Evolutionary conservation across 2,113 vertebrate species (phyloP).

Genomic region (Hippocampus mohnikei): DNA sequence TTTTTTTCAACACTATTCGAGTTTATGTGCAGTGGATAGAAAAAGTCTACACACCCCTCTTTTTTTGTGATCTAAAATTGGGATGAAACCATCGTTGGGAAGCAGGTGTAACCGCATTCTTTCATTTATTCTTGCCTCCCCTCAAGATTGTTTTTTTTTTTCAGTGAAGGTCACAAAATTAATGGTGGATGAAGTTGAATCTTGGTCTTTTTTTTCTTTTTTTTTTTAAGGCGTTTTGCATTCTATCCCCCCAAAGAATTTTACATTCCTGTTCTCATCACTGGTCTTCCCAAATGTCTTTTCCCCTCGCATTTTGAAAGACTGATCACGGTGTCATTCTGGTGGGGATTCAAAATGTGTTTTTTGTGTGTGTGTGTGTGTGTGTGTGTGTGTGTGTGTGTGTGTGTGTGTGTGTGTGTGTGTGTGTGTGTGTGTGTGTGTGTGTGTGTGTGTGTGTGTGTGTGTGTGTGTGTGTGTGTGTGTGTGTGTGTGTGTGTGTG

Average conservation of each 20-base stretch:
- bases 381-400: too few species aligned
- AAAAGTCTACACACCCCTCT: background rate
- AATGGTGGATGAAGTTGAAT: background rate
- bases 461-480: too few species aligned
- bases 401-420: too few species aligned
- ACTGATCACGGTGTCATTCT: background rate
- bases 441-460: too few species aligned
- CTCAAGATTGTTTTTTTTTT: background rate
- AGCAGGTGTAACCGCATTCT: background rate
- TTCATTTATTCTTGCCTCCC: background rate
- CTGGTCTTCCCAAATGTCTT: background rate
- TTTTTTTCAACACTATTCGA: background rate
- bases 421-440: too few species aligned
- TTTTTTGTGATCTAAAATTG: background rate
- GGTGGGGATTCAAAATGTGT: background rate
- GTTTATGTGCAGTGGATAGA: background rate
- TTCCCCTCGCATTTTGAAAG: background rate
- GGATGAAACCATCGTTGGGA: background rate
- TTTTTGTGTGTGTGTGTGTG: background rate
- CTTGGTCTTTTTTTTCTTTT: too few species aligned
- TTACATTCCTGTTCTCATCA: background rate
- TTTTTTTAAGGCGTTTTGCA: background rate
- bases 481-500: too few species aligned
- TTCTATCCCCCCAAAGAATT: background rate
- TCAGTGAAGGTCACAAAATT: background rate